These are phyloP conservation scores for Oncorhynchus nerka DNA, from an alignment of 2,113 vertebrate species.

Conservation along the genomic window DNA sequence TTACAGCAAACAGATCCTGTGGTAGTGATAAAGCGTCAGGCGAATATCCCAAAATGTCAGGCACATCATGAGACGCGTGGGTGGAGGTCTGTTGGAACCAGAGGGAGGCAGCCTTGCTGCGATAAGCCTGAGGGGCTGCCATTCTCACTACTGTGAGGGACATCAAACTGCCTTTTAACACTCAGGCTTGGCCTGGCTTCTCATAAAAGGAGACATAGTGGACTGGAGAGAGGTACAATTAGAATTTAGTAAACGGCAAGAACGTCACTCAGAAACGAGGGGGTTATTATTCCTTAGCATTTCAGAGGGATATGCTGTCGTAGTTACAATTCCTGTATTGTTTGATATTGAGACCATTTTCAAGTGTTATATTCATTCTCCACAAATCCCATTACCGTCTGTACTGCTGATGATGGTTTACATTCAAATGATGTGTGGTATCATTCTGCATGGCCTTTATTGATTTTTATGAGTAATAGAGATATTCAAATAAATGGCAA, in stretches of 20 bases:
- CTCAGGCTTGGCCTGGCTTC: not conserved
- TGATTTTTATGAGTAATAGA: too few relatives aligned
- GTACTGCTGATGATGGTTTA: not conserved
- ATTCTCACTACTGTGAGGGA: not conserved
- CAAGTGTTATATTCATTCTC: not conserved
- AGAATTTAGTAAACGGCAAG: not conserved
- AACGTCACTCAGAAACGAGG: not conserved
- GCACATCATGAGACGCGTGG: conserved; percentile 36
- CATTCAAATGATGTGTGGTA: not conserved
- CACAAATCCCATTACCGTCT: too few relatives aligned
- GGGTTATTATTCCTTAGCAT: not conserved
- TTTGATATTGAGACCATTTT: not conserved
- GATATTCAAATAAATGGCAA: too few relatives aligned
- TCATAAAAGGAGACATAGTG: not conserved
- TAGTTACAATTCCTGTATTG: not conserved
- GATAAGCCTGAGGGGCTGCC: conserved; percentile 7
- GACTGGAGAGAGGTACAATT: not conserved
- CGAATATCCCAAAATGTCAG: conserved; percentile 63
- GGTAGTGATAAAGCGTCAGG: conserved; percentile 45
- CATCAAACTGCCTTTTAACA: not conserved
- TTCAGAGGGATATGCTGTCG: too few relatives aligned
- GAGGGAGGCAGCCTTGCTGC: conserved; percentile 34
- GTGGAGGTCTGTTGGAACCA: conserved; percentile 49
- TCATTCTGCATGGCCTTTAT: not conserved
- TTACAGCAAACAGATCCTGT: conserved; percentile 45